Evolutionary conservation across 2,113 vertebrate genomes (phyloP), one percentile per base, ranked within the genome.

Genomic region (Murina feae): DNA sequence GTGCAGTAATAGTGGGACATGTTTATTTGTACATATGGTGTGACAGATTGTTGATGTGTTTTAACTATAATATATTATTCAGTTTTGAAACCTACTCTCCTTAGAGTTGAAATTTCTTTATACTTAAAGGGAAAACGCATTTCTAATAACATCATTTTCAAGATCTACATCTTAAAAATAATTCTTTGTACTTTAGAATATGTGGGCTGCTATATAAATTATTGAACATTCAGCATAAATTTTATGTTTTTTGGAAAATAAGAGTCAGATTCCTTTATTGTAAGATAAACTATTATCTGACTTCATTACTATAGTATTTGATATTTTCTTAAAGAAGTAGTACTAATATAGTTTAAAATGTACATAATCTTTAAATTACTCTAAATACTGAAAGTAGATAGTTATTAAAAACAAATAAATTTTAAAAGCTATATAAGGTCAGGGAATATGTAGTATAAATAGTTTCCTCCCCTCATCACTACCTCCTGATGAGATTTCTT

Each of bases 21-120:
- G 23, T 88, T 63, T 97, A 95, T 97, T 95, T 96, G 65, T 96
- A 42, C 78, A 93, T 97, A 86, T 92, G 96, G 96, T 88, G 21
- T 80, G 93, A 91, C 81, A 93, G 37, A 37, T 75, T 97, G 65
- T 92, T 97, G 65, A 90, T 93, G 75, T 88, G 66, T 95, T 97
- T 96, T 95, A 1, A 0, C 86, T 79, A 47, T 68, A 95, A 81
- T 74, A 44, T 97, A 72, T 94, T 96, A 95, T 81, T 85, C 55
- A 92, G 74, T 79, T 78, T 98, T 95, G 85, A 97, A 96, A 90
- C 83, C 76, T 23, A 69, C 44, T 93, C 60, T 91, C 71, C 87
- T 90, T 90, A 75, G 12, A 89, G 28, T 85, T 91, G 58, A 72
- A 91, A 94, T 95, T 82, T 92, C 0, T 84, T 80, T 89, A 53